phyloP scores from a whole-genome alignment of 2,888 invertebrate species.

The Scaptomyza reducta region DNA sequence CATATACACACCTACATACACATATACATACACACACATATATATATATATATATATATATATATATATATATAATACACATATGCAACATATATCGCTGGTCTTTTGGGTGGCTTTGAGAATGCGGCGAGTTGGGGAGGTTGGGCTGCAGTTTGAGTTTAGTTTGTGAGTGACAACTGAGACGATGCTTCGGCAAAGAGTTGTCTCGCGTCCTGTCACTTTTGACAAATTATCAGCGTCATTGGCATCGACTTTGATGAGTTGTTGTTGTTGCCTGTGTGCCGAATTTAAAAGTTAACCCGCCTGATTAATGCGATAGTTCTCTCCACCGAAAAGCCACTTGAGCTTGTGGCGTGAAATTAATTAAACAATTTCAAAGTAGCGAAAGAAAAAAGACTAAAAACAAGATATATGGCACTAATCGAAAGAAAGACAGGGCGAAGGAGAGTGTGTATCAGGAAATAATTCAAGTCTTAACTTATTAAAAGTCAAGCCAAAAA shows the following conservation, averaged over 20 bases:
- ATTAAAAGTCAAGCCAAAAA: too few relatives aligned
- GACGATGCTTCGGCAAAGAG: constrained; percentile 31
- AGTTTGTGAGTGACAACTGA: constrained; percentile 39
- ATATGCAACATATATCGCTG: constrained; percentile 1
- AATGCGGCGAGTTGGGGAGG: neutral
- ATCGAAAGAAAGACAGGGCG: neutral
- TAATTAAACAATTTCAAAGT: constrained; percentile 56
- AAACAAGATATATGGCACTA: neutral
- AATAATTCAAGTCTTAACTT: too few relatives aligned
- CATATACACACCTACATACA: constrained; percentile 1
- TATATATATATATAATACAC: neutral
- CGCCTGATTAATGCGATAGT: constrained; percentile 78
- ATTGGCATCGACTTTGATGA: constrained; percentile 79
- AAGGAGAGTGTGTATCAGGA: neutral
- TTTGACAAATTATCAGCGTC: constrained; percentile 81
- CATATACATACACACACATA: neutral
- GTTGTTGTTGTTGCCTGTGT: constrained; percentile 51
- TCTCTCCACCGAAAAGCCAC: constrained; percentile 47
- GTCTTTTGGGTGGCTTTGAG: constrained; percentile 9
- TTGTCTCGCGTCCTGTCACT: constrained; percentile 67
- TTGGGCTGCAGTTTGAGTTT: neutral
- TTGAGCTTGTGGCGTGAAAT: constrained; percentile 64
- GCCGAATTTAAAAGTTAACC: constrained; percentile 53
- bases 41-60: neutral
- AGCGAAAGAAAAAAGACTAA: neutral